These are phyloP conservation scores for Pomacea maculata DNA, from an alignment of 1,140 invertebrate species.

Conservation along the genomic window DNA sequence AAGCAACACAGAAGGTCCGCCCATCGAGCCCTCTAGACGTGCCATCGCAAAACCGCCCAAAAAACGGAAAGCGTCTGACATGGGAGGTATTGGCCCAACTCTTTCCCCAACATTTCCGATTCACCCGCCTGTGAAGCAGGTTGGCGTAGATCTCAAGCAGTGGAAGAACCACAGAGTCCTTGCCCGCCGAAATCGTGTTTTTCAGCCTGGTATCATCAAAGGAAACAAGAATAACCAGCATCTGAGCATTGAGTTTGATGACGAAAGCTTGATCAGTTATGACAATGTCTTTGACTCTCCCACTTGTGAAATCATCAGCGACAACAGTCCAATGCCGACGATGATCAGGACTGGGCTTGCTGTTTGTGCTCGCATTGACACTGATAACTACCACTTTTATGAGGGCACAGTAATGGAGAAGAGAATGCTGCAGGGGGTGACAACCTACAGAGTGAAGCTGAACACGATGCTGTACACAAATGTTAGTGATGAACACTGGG, in stretches of 20 bases:
- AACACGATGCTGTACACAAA: constrained; percentile 36
- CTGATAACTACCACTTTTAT: constrained; percentile 77
- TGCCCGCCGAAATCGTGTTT: constrained; percentile 82
- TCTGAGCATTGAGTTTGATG: constrained; percentile 80
- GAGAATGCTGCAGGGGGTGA: constrained; percentile 71
- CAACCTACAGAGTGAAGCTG: constrained; percentile 82
- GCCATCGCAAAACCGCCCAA: constrained; percentile 63
- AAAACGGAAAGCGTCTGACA: constrained; percentile 59
- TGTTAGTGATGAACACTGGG: constrained; percentile 60
- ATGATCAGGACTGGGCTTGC: constrained; percentile 76
- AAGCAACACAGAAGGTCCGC: constrained; percentile 20
- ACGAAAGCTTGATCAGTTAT: constrained; percentile 72
- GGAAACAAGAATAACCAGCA: constrained; percentile 71
- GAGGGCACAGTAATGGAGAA: constrained; percentile 81
- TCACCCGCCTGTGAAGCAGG: constrained; percentile 41
- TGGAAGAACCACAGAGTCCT: constrained; percentile 91
- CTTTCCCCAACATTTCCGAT: constrained; percentile 15
- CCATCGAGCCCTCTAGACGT: background rate
- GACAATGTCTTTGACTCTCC: constrained; percentile 76
- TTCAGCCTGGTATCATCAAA: constrained; percentile 82
- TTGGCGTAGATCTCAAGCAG: constrained; percentile 82
- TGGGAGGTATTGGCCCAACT: constrained; percentile 30
- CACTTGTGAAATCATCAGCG: constrained; percentile 86
- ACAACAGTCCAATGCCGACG: constrained; percentile 86
- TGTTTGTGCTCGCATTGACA: constrained; percentile 71